phyloP scores from a whole-genome alignment of 2,113 vertebrate genomes.

The Centropus unirufus region DNA sequence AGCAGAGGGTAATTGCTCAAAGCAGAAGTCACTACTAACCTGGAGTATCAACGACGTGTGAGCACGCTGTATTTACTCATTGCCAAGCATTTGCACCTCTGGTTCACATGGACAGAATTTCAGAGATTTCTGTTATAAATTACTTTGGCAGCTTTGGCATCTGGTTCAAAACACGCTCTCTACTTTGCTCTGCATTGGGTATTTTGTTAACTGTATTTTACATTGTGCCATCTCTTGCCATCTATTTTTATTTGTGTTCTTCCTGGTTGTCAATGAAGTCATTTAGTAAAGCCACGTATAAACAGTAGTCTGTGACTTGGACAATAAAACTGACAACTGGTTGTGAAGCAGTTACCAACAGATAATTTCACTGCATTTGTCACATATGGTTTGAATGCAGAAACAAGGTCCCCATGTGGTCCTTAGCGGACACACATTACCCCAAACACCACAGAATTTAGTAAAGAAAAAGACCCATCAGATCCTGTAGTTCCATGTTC shows the following conservation, averaged over 20 bases:
- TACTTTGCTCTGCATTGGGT: background rate
- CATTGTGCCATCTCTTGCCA: background rate
- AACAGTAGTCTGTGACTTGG: background rate
- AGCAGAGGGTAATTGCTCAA: background rate
- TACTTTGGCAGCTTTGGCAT: background rate
- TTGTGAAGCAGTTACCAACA: background rate
- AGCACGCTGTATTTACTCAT: background rate
- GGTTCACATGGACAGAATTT: background rate
- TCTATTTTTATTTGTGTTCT: background rate
- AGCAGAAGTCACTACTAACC: background rate
- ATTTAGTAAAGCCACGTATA: background rate
- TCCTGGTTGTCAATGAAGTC: background rate
- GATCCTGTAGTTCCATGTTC: constrained; percentile 13
- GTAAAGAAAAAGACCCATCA: background rate
- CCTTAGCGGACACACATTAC: background rate
- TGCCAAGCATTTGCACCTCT: background rate
- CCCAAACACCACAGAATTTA: background rate
- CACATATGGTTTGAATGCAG: background rate
- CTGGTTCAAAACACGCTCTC: background rate
- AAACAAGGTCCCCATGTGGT: background rate
- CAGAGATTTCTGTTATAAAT: background rate
- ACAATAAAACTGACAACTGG: background rate
- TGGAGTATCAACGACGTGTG: background rate
- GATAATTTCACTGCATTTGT: background rate
- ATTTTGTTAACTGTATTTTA: background rate